These are phyloP conservation scores for Ligdia adustata DNA, from an alignment of 2,888 invertebrate species.

Conservation along the genomic window DNA sequence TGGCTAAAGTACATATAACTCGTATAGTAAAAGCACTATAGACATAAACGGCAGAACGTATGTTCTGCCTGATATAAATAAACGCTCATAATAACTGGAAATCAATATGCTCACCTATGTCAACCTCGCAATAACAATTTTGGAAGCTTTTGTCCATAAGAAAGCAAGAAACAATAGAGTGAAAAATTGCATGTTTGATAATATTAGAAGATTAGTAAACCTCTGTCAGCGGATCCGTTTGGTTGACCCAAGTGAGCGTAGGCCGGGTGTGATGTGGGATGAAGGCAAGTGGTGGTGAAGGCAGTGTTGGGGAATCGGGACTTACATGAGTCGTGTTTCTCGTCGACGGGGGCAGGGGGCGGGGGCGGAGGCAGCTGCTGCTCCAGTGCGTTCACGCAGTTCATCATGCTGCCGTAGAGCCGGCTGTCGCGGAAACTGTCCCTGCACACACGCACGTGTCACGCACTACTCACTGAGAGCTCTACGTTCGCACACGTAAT, in stretches of 20 bases:
- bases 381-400: conserved; percentile 97
- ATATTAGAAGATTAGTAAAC: background rate
- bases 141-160: too few relatives aligned
- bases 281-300: conserved; percentile 28
- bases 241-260: conserved; percentile 8
- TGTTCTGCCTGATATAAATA: too few relatives aligned
- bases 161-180: too few relatives aligned
- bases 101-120: background rate
- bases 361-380: conserved; percentile 91
- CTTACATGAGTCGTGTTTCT: conserved; percentile 81
- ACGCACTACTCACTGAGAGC: conserved; percentile 37
- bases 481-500: too few relatives aligned
- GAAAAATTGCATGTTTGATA: background rate
- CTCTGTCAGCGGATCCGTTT: background rate
- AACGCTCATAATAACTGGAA: too few relatives aligned
- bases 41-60: too few relatives aligned
- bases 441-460: conserved; percentile 82
- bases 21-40: too few relatives aligned
- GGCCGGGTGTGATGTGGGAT: conserved; percentile 14
- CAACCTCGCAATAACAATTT: background rate
- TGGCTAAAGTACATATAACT: too few relatives aligned
- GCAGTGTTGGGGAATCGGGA: conserved; percentile 33
- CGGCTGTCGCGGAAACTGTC: conserved; percentile 96
- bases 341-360: conserved; percentile 76
- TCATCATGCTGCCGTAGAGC: conserved; percentile 97